Evolutionary conservation across 1,140 invertebrate genomes (phyloP), one percentile per base, ranked within the genome.

Genomic region (Drosophila sucinea): DNA sequence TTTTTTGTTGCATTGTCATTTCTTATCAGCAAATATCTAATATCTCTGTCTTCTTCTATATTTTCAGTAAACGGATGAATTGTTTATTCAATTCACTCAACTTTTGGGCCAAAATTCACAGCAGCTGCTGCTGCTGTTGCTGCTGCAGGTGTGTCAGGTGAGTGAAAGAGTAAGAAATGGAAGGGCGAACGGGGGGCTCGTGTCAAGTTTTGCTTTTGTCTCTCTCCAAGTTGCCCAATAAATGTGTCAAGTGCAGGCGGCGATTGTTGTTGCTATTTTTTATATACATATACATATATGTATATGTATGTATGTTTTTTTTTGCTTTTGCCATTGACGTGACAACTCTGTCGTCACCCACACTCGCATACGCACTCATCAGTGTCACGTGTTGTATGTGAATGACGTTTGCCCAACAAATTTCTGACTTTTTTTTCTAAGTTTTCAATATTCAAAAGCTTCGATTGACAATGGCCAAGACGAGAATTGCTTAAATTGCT

Each of bases 171-270:
- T 25, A 33, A 23, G 56, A 57, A 33, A 57, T 2, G 55, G 30
- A 2, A 23, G 29, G 29, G n/a, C 30, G 55, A 57, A 5, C 5
- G 30, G 17, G 17, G 17, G 3, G 7, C 7, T 25, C 32, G 56
- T 58, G 56, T 58, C 56, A 76, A 87, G 83, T 72, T 74, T 38
- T 79, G 79, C 82, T 83, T 86, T 86, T 86, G 82, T 86, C 82
- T 87, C 60, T 66, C 60, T 66, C 30, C 67, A 67, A 71, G 83
- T 86, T 87, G 76, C 69, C 82, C 83, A 86, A 86, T 86, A 86
- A 87, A 86, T 86, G 82, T 86, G 82, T 86, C 82, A 86, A 86
- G 82, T 86, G 83, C 82, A 86, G 79, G 76, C 76, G 82, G 82
- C 44, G 25, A 27, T 51, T 51, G 44, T 51, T 51, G 44, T 51